phyloP scores from a whole-genome alignment of 2,888 invertebrate genomes.

The Epinotia brunnichana region DNA sequence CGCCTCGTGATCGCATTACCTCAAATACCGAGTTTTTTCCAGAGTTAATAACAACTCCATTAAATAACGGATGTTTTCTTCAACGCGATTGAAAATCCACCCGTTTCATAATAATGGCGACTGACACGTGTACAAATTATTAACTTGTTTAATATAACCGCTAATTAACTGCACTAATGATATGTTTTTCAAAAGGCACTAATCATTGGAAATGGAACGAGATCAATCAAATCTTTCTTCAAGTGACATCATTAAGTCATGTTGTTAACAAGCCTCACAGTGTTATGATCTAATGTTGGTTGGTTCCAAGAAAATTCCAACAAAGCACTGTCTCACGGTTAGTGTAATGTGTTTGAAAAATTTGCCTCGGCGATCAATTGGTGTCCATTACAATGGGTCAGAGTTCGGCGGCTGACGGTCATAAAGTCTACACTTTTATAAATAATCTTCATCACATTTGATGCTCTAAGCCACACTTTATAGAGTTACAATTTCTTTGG shows the following conservation, averaged over 20 bases:
- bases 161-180: constrained; percentile 20
- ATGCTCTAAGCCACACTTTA: not conserved
- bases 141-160: constrained; percentile 19
- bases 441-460: constrained; percentile 36
- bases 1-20: constrained; percentile 2
- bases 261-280: constrained; percentile 20
- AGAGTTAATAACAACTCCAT: constrained; percentile 35
- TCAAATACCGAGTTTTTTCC: constrained; percentile 14
- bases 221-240: constrained; percentile 36
- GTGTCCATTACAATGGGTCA: constrained; percentile 71
- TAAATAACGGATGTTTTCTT: constrained; percentile 41
- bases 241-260: constrained; percentile 29
- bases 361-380: constrained; percentile 73
- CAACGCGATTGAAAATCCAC: constrained; percentile 27
- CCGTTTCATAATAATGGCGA: constrained; percentile 8
- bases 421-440: constrained; percentile 54
- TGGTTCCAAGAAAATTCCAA: constrained; percentile 38
- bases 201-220: constrained; percentile 15
- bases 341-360: constrained; percentile 60
- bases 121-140: constrained; percentile 32
- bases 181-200: constrained; percentile 27
- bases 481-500: constrained; percentile 23
- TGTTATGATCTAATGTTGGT: constrained; percentile 33
- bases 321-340: constrained; percentile 53
- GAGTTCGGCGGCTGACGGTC: constrained; percentile 64